These are phyloP conservation scores for Mus spretus DNA, from an alignment of 2,797 vertebrate genomes.

Conservation along the genomic window DNA sequence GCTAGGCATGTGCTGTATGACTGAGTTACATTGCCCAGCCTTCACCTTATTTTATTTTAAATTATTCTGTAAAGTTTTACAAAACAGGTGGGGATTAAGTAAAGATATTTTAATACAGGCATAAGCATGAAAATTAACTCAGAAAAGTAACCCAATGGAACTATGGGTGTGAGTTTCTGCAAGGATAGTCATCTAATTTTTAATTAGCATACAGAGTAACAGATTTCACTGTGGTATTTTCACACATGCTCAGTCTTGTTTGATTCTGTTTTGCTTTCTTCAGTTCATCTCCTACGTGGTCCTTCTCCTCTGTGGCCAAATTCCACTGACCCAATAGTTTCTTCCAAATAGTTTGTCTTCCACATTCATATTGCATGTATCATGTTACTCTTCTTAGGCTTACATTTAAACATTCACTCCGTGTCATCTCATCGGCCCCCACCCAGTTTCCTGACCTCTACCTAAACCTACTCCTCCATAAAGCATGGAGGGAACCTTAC, in stretches of 20 bases:
- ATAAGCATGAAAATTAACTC: not conserved
- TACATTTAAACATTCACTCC: not conserved
- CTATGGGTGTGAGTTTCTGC: not conserved
- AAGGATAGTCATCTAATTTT: not conserved
- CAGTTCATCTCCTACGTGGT: not conserved
- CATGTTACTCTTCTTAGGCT: not conserved
- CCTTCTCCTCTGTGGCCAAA: not conserved
- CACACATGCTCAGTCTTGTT: not conserved
- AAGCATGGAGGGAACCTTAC: not conserved
- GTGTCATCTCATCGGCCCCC: not conserved
- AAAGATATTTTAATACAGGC: not conserved
- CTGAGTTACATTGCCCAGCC: not conserved
- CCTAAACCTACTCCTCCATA: not conserved
- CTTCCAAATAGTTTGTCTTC: not conserved
- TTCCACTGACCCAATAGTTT: not conserved
- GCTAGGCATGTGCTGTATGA: not conserved
- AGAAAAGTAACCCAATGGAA: not conserved
- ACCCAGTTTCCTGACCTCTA: not conserved
- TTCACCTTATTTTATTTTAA: not conserved
- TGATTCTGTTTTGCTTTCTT: not conserved
- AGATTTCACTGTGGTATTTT: not conserved
- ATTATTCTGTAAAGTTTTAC: not conserved
- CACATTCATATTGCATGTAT: not conserved
- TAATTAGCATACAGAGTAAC: not conserved
- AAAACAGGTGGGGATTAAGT: not conserved